A percentile compares a stretch with the other conserved stretches of the same genome.
Conservation (phyloP, 2,113 vertebrate species). For the Muntiacus reevesi region DNA sequence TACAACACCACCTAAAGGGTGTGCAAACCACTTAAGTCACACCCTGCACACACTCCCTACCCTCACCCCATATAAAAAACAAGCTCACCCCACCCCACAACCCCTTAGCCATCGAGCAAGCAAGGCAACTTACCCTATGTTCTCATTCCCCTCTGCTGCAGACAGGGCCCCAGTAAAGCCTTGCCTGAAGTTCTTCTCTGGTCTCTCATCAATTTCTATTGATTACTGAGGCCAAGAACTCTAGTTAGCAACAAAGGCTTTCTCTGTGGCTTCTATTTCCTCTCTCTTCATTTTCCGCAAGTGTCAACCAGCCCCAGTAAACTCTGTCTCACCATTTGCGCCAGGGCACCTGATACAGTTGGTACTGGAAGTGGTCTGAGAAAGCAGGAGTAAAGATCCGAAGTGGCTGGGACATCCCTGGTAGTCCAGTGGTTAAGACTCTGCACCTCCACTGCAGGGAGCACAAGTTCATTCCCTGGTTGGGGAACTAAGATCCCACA, state of each 20-base stretch:
- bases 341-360: background rate
- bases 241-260: background rate
- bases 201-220: background rate
- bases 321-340: background rate
- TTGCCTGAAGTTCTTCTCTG: background rate
- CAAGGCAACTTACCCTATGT: background rate
- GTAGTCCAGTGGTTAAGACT: background rate
- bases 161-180: background rate
- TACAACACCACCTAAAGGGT: background rate
- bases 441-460: background rate
- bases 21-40: background rate
- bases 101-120: background rate
- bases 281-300: background rate
- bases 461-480: background rate
- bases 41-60: background rate
- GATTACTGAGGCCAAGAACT: background rate
- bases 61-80: background rate
- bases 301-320: background rate
- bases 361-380: background rate
- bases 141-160: background rate
- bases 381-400: background rate
- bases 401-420: background rate
- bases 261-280: background rate
- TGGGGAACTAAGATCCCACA: background rate
- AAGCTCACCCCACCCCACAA: background rate